Base-by-base conservation (phyloP, 2,888 invertebrate genomes). In the Metopia argyrocephala region DNA sequence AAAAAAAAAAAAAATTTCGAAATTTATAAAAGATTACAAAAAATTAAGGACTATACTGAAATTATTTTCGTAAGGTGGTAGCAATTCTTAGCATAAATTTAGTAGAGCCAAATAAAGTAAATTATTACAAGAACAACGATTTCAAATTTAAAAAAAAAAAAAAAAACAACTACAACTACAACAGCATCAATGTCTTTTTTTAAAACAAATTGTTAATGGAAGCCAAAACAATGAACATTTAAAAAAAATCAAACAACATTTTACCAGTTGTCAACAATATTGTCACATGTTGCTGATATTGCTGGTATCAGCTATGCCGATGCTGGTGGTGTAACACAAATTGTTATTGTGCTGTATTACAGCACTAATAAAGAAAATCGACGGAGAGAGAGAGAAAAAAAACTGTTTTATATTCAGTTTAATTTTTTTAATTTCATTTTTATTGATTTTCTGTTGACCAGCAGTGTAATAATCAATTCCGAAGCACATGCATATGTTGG, bases 201-300 rank as follows among this genome's bases (percentile, higher is more conserved):
- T n/a, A 50, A 18, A 31, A n/a, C 15, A 15, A 59, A 38, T 18
- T 64, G 31, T 31, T 31, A 9, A 31, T 31, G 38, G 38, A 15
- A 38, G 38, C 38, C 38, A 38, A 38, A 38, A 38, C 38, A 38
- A 52, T 15, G 9, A 23, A 15, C 15, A 5, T n/a, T 3, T 1
- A 45, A 18, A 20, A 20, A 31, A 31, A 31, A 9, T 12, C 12
- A 12, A 31, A 31, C 31, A 31, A 31, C 31, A 31, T 52, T 74
- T 50, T 21, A 81, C 69, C 64, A 74, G 64, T 65, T 81, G 76
- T 81, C 65, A 81, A 80, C 68, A 57, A 78, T 52, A 54, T 66
- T 74, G 78, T 74, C 78, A 74, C 65, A 64, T 74, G 69, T 69
- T 73, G 45, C 9, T 61, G 52, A 50, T 6, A 59, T 20, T 45